Conservation (phyloP, 1,140 invertebrate species). For the Rhyzopertha dominica region DNA sequence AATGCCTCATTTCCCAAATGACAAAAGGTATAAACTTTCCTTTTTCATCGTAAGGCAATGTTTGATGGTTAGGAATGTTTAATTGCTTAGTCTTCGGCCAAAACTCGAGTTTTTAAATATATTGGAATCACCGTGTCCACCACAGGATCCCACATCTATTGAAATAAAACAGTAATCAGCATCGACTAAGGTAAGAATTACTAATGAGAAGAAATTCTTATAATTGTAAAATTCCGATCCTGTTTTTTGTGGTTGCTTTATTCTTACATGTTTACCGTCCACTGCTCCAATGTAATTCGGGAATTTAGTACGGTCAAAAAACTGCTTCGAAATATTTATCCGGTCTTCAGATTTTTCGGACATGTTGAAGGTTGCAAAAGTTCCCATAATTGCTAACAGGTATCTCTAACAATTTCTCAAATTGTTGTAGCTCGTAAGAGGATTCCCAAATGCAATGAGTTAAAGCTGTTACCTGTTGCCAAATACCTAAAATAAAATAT, state of each 20-base stretch:
- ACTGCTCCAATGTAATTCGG: conserved; percentile 43
- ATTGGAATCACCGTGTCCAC: background rate
- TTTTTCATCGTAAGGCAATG: no score
- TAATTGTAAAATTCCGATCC: conserved; percentile 45
- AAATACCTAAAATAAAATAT: conserved; percentile 9
- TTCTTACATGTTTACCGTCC: conserved; percentile 43
- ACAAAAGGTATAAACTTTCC: no score
- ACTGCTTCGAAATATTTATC: conserved; percentile 2
- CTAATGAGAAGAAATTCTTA: conserved; percentile 43
- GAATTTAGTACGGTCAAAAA: background rate
- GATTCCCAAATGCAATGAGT: conserved; percentile 2
- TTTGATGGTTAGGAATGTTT: no score
- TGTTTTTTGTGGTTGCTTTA: conserved; percentile 30
- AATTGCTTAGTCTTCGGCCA: no score
- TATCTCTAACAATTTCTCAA: conserved; percentile 6
- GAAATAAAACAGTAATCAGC: conserved; percentile 28
- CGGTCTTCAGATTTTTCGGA: conserved; percentile 7
- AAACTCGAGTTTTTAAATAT: no score
- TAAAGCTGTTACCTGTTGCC: conserved; percentile 8
- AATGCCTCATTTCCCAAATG: no score
- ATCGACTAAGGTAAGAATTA: conserved; percentile 41
- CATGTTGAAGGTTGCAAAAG: background rate
- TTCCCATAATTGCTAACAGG: conserved; percentile 6
- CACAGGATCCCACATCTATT: background rate
- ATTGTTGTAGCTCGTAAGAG: background rate